Base-by-base conservation (phyloP, 2,797 vertebrate species). In the Cirrhinus mrigala region DNA sequence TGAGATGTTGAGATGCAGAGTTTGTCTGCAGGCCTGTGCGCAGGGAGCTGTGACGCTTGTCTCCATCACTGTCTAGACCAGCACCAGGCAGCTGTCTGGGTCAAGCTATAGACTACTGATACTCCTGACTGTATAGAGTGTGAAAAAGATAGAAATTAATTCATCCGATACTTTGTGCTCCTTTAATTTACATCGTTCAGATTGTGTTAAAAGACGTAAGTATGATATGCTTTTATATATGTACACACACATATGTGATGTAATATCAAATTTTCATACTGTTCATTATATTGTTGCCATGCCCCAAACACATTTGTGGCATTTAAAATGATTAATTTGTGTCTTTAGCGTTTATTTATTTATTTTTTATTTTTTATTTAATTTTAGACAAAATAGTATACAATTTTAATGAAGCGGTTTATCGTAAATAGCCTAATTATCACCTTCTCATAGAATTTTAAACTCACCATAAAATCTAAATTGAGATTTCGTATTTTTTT, bases 1-100 rank as follows among this genome's bases (percentile, higher is more conserved):
- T 90, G 87, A 89, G 90, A 92, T 91, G 92, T 94, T 94, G 89
- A 90, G 92, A 95, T 94, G 93, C 94, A 91, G 89, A 90, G 89
- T 92, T 94, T 88, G 91, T 94, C 92, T 90, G 88, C 74, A 24
- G 60, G 75, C 88, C 88, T 81, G 83, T 90, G 87, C 90, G 60
- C 81, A 79, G n/a, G 56, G 54, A 75, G 85, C 73, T 56, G 77
- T 84, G 82, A 79, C 75, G 44, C 24, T 73, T 22, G 71, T 77
- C 76, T 78, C 54, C 83, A 80, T 83, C 78, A 69, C 27, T 54
- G 56, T 85, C 62, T 76, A 80, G 90, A 85, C 91, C 88, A 81
- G 88, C 87, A 90, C 90, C 87, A 62, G 76, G 90, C 89, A 78
- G 91, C 89, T 91, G 92, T 92, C 91, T 92, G 90, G 91, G 88